Evolutionary conservation across 2,888 invertebrate genomes (phyloP), one percentile per base, ranked within the genome.

Genomic region (Plagiodera versicolora): DNA sequence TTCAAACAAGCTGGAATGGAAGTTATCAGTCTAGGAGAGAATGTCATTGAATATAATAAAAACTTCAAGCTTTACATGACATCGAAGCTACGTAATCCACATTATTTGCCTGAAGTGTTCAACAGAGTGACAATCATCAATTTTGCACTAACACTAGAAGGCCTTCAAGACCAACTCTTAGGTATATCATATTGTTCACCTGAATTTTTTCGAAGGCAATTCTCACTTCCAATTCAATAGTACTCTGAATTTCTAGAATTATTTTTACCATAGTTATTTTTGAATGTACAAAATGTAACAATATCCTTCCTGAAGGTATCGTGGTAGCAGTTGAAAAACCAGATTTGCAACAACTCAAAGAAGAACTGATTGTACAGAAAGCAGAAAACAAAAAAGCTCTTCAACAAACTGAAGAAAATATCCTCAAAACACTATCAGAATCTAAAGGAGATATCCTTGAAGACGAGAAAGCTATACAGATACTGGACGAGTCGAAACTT

Each of bases 391-490:
- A 87, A 75, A 86, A 89, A 58, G 89, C 91, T 1, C 79, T 96
- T 39, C 90, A 92, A 74, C 88, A 91, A 77, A 91, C 93, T 19
- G 95, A 96, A 81, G 92, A 95, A 75, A 91, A 90, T 80, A 95
- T 96, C 70, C 82, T 96, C 50, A 86, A 88, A 72, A 95, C 94
- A 0, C 81, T 96, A 56, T 89, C 92, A 46, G 87, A 90, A 73
- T 84, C 89, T 1, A 90, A 93, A 77, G 93, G 94, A 1, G 93
- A 94, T 76, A 94, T 96, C 75, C 83, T 96, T 63, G 95, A 95
- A 81, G 94, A 96, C 77, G 95, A 95, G 81, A 85, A 85, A 2
- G 95, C 95, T 2, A 94, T 96, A 68, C 86, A 91, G 77, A 90
- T 94, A 62, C 82, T 96, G 48, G 94, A 94, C 77, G 90, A 91